Evolutionary conservation across 1,140 invertebrate species (phyloP).

Genomic region (Microplitis mediator): DNA sequence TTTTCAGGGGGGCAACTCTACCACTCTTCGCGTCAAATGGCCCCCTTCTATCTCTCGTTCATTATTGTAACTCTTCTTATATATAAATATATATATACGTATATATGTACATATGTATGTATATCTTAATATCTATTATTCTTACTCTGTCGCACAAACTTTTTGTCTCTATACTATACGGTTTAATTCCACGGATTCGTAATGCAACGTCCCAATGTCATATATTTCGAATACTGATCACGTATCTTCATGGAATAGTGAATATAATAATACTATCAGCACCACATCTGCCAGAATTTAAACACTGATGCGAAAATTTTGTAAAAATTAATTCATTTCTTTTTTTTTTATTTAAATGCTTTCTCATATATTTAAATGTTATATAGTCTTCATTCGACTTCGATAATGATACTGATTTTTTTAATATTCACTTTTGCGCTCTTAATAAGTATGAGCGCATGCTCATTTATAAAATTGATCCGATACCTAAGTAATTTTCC

Average conservation of each 20-base stretch:
- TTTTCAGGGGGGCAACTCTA: slow-evolving; percentile 35
- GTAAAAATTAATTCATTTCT: no score
- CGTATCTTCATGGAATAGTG: not conserved
- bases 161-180: not conserved
- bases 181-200: slow-evolving; percentile 2
- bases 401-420: no score
- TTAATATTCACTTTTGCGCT: no score
- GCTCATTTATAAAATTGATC: no score
- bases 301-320: no score
- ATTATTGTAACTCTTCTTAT: slow-evolving; percentile 20
- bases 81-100: not conserved
- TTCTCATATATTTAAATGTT: no score
- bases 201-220: not conserved
- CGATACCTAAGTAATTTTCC: no score
- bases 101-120: not conserved
- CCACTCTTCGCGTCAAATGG: slow-evolving; percentile 25
- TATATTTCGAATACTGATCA: not conserved
- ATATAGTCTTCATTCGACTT: no score
- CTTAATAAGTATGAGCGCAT: no score
- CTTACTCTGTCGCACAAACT: not conserved
- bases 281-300: not conserved
- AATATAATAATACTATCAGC: not conserved
- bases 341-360: no score
- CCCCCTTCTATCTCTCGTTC: slow-evolving; percentile 34
- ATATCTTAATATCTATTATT: not conserved